Conservation (phyloP, 1,140 invertebrate species). For the Harpegnathos saltator region DNA sequence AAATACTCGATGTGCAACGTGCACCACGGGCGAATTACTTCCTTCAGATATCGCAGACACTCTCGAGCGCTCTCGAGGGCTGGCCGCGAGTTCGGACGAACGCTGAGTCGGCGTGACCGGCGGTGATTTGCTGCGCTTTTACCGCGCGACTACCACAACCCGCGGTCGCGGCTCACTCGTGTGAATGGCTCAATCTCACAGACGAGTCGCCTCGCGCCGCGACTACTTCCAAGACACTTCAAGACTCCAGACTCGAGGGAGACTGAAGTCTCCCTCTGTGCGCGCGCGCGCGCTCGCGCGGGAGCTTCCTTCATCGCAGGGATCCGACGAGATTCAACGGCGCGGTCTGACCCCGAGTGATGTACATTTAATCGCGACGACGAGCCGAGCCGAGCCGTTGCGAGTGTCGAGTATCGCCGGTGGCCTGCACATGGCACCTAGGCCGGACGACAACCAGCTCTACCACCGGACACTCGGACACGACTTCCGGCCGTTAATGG, state of each 20-base stretch:
- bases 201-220: too few relatives aligned
- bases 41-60: neutral
- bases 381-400: neutral
- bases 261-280: too few relatives aligned
- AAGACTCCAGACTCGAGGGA: too few relatives aligned
- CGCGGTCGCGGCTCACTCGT: too few relatives aligned
- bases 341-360: neutral
- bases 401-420: neutral
- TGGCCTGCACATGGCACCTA: neutral
- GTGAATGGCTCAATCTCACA: too few relatives aligned
- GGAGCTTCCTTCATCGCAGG: too few relatives aligned
- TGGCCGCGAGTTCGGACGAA: neutral
- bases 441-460: neutral
- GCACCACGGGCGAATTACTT: neutral
- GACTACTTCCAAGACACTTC: too few relatives aligned
- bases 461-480: neutral
- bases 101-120: neutral
- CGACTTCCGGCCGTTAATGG: neutral
- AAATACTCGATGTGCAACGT: constrained; percentile 11
- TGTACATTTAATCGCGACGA: neutral
- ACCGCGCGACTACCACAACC: too few relatives aligned
- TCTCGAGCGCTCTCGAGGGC: neutral
- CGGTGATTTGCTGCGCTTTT: too few relatives aligned
- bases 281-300: too few relatives aligned
- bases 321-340: too few relatives aligned